phyloP scores from a whole-genome alignment of 2,113 vertebrate genomes.

The Oncorhynchus keta region DNA sequence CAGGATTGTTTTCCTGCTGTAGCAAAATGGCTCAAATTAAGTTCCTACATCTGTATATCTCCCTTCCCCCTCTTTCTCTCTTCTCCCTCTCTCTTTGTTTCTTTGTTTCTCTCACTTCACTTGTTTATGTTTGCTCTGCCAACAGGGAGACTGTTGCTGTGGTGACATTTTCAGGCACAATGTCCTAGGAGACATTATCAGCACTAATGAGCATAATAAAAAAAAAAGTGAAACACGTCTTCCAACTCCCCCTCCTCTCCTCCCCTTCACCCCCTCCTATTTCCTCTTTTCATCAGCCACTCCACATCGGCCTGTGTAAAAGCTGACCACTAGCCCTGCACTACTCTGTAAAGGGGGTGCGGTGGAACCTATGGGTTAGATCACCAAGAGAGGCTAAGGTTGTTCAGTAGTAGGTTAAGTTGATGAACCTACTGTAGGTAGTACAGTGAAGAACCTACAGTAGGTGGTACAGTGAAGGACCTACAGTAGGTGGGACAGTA shows the following conservation, averaged over 20 bases:
- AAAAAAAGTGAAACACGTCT: not conserved
- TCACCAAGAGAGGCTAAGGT: too few relatives aligned
- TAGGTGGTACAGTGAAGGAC: too few relatives aligned
- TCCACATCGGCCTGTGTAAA: not conserved
- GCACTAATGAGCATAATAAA: not conserved
- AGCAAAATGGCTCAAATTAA: too few relatives aligned
- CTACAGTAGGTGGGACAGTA: too few relatives aligned
- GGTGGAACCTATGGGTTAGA: too few relatives aligned
- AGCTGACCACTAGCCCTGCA: too few relatives aligned
- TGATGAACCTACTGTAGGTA: too few relatives aligned
- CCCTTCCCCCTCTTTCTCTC: not conserved
- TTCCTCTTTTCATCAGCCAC: not conserved
- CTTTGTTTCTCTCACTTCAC: not conserved
- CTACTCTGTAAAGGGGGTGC: too few relatives aligned
- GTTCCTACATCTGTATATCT: not conserved
- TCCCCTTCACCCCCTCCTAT: too few relatives aligned
- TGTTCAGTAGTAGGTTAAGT: too few relatives aligned
- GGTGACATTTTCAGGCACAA: not conserved
- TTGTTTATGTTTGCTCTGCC: not conserved
- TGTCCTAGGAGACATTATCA: not conserved
- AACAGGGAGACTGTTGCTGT: constrained; percentile 1
- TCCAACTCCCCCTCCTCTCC: not conserved
- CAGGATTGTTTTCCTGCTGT: too few relatives aligned
- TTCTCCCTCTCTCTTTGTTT: not conserved
- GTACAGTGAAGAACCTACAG: too few relatives aligned